Base-by-base conservation (phyloP, 2,797 vertebrate species). In the Megaceryle alcyon region DNA sequence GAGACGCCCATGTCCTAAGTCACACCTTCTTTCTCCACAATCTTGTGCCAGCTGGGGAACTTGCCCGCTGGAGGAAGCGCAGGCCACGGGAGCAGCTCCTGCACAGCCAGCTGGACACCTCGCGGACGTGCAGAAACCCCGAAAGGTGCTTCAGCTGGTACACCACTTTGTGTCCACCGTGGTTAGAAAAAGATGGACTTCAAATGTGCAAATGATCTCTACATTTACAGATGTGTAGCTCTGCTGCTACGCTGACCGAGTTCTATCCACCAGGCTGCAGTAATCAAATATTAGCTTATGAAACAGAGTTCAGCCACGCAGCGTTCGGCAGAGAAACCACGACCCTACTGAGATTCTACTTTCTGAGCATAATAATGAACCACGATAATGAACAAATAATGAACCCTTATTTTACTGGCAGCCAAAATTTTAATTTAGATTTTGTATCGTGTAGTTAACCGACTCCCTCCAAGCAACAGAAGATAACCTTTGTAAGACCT, bases 321-420 rank as follows among this genome's bases (percentile, higher is more conserved):
- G 17, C 3, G n/a, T 19, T 86, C 78, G 59, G 56, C 5, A 56
- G 51, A 77, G 72, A 79, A 76, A 75, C 11, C 0, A 90, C 20
- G 39, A 82, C 46, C 53, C 82, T 89, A 80, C 29, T 70, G 68
- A 82, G 72, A 72, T 46, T 57, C 59, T 85, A 53, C 71, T 91
- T 88, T 66, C 63, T 76, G 29, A 81, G 70, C 56, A 83, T 69
- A 89, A 82, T 51, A 91, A 88, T 57, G 53, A 86, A 54, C 29
- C 46, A 33, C 29, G 37, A 80, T 51, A 92, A 88, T 56, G 61
- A 82, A 68, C 48, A 94, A 88, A 80, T 83, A 89, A 93, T 78
- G 39, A 93, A 66, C 3, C 1, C 18, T 82, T 56, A 56, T 84
- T 84, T 92, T 56, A 90, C 48, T 82, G 82, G 76, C 46, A 92